These are phyloP conservation scores for Macroglossus sobrinus DNA, from an alignment of 2,113 vertebrate genomes.

Conservation along the genomic window DNA sequence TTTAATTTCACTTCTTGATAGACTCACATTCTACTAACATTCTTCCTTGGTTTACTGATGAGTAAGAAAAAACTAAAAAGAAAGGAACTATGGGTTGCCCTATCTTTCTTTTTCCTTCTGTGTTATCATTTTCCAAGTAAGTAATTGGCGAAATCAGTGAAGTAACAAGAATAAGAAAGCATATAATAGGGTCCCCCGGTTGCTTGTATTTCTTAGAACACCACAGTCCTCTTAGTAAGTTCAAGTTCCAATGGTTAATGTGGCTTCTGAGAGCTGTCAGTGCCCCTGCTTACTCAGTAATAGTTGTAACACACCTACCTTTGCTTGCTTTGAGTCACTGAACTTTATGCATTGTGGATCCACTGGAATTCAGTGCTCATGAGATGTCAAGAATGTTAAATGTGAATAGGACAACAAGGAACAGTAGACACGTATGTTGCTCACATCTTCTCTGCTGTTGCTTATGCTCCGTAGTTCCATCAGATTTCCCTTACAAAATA, in stretches of 20 bases:
- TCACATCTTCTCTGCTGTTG: not conserved
- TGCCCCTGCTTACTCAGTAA: not conserved
- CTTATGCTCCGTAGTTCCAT: not conserved
- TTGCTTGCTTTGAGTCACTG: not conserved
- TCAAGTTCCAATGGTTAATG: not conserved
- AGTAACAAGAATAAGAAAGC: not conserved
- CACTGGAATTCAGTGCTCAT: not conserved
- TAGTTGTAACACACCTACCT: not conserved
- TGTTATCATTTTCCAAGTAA: slow-evolving; percentile 12
- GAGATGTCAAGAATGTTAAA: not conserved
- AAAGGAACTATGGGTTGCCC: not conserved
- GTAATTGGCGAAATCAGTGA: not conserved
- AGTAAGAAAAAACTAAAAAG: not conserved
- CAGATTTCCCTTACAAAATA: not conserved
- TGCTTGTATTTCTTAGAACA: slow-evolving; percentile 25
- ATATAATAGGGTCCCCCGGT: not conserved
- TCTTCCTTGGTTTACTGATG: not conserved
- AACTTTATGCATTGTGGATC: not conserved
- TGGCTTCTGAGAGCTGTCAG: not conserved
- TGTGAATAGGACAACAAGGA: not conserved
- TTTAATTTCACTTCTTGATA: slow-evolving; percentile 5
- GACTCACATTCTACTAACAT: not conserved
- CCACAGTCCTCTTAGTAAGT: not conserved
- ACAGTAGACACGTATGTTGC: not conserved
- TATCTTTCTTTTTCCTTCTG: not conserved